Base-by-base conservation (phyloP, 1,140 invertebrate genomes). In the Microplitis mediator region DNA sequence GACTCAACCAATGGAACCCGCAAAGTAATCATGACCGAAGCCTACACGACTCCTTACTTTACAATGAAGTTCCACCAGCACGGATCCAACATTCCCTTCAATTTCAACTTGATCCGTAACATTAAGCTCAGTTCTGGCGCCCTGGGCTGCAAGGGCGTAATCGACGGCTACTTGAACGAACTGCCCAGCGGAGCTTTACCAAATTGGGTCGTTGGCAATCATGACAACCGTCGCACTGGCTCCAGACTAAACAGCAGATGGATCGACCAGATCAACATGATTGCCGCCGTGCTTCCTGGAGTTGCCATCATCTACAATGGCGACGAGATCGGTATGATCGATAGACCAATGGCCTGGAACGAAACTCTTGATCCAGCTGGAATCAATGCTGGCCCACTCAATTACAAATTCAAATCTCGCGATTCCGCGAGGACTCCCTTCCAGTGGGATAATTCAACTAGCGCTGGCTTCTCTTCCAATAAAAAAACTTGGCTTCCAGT, bases 281-380 rank as follows among this genome's bases (percentile, higher is more conserved):
- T 95, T 31, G 88, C 89, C 6, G 81, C 92, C 6, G 78, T 94
- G 0, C 79, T 95, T 14, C 92, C 92, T 6, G 94, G 94, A 0
- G 89, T 93, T 1, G 88, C 89, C 1, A 89, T 95, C 2, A 90
- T 91, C 60, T 95, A 95, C 84, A 92, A 95, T 85, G 95, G 92
- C 8, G 93, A 94, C 81, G 93, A 95, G 80, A 90, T 94, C 32
- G 93, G 91, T 0, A 92, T 93, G 89, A 76, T 86, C 61, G 87
- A 93, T 80, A 87, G 88, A 0, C 84, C 76, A 62, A 83, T 91
- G 14, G 84, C 86, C 3, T 90, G 80, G 60, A 79, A 85, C 3
- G 80, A 89, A 73, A 88, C 88, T 0, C 52, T 86, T 0, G 89
- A 90, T 73, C 88, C 89, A 0, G 78, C 79, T 3, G 88, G 87